Evolutionary conservation across 2,797 vertebrate species (phyloP).

Genomic region (Ctenopoma kingsleyae): DNA sequence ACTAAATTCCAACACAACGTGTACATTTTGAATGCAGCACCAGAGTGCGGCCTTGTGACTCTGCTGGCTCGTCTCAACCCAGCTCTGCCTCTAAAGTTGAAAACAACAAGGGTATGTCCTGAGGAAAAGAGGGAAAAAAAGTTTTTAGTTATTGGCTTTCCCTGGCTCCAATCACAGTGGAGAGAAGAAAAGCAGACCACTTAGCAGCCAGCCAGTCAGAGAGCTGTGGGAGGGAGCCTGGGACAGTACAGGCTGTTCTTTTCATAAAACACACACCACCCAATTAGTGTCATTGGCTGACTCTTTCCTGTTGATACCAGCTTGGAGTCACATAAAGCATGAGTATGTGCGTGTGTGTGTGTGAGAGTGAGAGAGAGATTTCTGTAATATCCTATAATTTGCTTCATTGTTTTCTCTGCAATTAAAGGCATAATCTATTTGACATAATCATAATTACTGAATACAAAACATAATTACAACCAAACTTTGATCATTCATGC

Average conservation of each 20-base stretch:
- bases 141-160: slow-evolving; percentile 70
- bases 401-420: neutral
- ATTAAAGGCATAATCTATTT: neutral
- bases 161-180: slow-evolving; percentile 76
- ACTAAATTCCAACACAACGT: slow-evolving; percentile 3
- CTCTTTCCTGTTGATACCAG: slow-evolving; percentile 83
- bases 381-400: slow-evolving; percentile 42
- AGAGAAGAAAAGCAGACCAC: slow-evolving; percentile 84
- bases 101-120: slow-evolving; percentile 84
- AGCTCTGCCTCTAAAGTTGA: slow-evolving; percentile 68
- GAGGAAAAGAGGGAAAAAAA: slow-evolving; percentile 53
- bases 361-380: slow-evolving; percentile 28
- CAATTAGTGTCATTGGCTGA: slow-evolving; percentile 84
- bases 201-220: slow-evolving; percentile 79
- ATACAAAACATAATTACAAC: too few species aligned
- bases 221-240: slow-evolving; percentile 66
- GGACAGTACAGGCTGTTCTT: slow-evolving; percentile 85
- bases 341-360: neutral
- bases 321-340: slow-evolving; percentile 64
- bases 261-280: slow-evolving; percentile 81
- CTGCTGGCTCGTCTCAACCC: slow-evolving; percentile 44
- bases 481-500: neutral
- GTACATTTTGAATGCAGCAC: slow-evolving; percentile 26
- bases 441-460: too few species aligned
- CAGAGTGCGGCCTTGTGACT: slow-evolving; percentile 51